Evolutionary conservation across 2,797 vertebrate genomes (phyloP).

Genomic region (Rhinatrema bivittatum): DNA sequence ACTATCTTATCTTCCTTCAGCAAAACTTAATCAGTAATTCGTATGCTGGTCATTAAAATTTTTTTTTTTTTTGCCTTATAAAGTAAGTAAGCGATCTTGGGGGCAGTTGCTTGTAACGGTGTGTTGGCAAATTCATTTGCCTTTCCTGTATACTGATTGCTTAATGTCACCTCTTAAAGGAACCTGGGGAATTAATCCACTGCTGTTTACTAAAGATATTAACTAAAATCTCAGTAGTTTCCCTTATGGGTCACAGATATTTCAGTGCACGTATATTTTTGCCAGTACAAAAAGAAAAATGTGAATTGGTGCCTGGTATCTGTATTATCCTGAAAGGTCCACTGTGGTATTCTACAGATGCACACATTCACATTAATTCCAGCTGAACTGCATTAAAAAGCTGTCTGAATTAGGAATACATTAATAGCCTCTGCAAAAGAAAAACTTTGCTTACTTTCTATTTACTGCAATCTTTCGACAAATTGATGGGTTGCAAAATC

Average conservation of each 20-base stretch:
- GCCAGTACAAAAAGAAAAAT: too few species aligned
- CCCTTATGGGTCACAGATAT: too few species aligned
- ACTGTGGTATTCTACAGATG: too few species aligned
- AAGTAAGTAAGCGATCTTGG: slow-evolving; percentile 6
- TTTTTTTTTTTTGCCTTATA: slow-evolving; percentile 22
- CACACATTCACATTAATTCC: background rate
- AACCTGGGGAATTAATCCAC: slow-evolving; percentile 24
- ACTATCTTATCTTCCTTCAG: too few species aligned
- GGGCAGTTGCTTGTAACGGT: slow-evolving; percentile 10
- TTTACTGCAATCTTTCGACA: background rate
- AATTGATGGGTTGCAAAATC: background rate
- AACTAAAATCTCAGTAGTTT: slow-evolving; percentile 8
- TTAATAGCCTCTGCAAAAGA: background rate
- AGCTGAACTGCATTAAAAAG: slow-evolving; percentile 1
- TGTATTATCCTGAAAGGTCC: too few species aligned
- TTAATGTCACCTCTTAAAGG: slow-evolving; percentile 21
- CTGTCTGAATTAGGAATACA: background rate
- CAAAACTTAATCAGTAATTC: slow-evolving; percentile 9
- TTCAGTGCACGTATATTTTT: too few species aligned
- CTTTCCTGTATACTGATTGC: too few species aligned
- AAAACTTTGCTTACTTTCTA: slow-evolving; percentile 2
- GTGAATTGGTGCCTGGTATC: too few species aligned
- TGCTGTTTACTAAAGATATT: background rate
- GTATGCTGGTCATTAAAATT: background rate
- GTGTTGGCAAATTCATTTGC: slow-evolving; percentile 7